Percentiles rank a stretch among this genome's conserved stretches.
Conservation (phyloP, 2,888 invertebrate species). For the Papilio protenor region DNA sequence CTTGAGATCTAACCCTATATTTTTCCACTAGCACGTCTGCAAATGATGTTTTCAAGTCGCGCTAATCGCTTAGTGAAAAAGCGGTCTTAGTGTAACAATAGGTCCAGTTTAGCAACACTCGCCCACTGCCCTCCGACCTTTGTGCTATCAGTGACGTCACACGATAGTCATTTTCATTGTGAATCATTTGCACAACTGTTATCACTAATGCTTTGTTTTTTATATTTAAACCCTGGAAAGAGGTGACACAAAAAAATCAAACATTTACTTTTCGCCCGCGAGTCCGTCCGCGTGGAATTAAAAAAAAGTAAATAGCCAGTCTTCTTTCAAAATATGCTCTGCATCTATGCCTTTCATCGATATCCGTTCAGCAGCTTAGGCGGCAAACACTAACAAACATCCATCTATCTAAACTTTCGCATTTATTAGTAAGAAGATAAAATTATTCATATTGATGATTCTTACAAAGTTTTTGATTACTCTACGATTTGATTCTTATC, state of each 20-base stretch:
- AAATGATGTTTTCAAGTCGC: not conserved
- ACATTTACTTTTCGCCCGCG: not conserved
- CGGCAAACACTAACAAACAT: too few relatives aligned
- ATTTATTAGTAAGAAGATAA: too few relatives aligned
- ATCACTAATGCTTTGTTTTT: conserved; percentile 1
- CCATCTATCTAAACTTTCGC: too few relatives aligned
- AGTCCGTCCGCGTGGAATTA: too few relatives aligned
- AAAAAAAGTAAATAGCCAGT: too few relatives aligned
- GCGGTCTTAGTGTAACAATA: not conserved
- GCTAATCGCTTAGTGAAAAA: not conserved
- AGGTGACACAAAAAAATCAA: not conserved
- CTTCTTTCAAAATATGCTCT: too few relatives aligned
- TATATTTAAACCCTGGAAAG: not conserved
- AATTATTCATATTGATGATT: too few relatives aligned
- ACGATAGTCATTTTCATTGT: not conserved
- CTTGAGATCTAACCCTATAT: not conserved
- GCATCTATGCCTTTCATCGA: too few relatives aligned
- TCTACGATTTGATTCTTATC: too few relatives aligned
- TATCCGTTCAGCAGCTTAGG: too few relatives aligned
- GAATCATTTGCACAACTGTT: conserved; percentile 10
- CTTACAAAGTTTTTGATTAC: too few relatives aligned
- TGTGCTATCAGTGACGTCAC: conserved; percentile 4
- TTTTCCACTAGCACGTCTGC: not conserved
- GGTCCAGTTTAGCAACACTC: not conserved
- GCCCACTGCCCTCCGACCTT: conserved; percentile 10